Percentiles rank a stretch among this genome's conserved stretches.
phyloP scores from a whole-genome alignment of 2,888 invertebrate genomes.

The Barypeithes pellucidus region DNA sequence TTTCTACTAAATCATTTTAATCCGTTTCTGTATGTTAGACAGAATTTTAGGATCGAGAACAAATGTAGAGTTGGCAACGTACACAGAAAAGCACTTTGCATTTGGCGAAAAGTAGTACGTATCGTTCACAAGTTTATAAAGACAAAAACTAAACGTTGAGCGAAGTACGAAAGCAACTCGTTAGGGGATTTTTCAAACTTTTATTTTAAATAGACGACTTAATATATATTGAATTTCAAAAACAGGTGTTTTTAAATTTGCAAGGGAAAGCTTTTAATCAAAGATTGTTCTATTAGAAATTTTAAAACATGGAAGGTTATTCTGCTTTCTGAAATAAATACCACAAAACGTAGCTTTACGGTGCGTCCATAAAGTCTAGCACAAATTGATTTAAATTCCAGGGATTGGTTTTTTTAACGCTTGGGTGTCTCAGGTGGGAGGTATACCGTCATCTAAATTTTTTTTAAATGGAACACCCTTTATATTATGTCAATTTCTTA shows the following conservation, averaged over 20 bases:
- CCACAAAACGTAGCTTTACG: too few relatives aligned
- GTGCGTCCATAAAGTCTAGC: too few relatives aligned
- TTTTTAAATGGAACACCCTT: too few relatives aligned
- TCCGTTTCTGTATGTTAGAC: slow-evolving; percentile 46
- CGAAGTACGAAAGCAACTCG: slow-evolving; percentile 10
- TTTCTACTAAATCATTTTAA: slow-evolving; percentile 35
- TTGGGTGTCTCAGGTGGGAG: too few relatives aligned
- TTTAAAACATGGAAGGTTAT: too few relatives aligned
- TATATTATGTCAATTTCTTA: too few relatives aligned
- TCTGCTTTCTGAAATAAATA: too few relatives aligned
- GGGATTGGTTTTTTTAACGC: too few relatives aligned
- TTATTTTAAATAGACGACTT: slow-evolving; percentile 5
- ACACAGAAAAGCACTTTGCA: slow-evolving; percentile 50
- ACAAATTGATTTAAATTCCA: too few relatives aligned
- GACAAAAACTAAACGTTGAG: slow-evolving; percentile 24
- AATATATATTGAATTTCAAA: slow-evolving; percentile 11
- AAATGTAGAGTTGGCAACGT: slow-evolving; percentile 36
- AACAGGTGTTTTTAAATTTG: slow-evolving; percentile 8
- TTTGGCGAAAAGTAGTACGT: slow-evolving; percentile 37
- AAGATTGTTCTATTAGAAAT: not conserved
- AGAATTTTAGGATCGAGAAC: slow-evolving; percentile 43
- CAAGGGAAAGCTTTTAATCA: slow-evolving; percentile 5
- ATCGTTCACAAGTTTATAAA: slow-evolving; percentile 29
- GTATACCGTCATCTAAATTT: too few relatives aligned
- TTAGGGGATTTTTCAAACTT: slow-evolving; percentile 17